Base-by-base conservation (phyloP, 1,140 invertebrate species). In the Papilio aristodemus region DNA sequence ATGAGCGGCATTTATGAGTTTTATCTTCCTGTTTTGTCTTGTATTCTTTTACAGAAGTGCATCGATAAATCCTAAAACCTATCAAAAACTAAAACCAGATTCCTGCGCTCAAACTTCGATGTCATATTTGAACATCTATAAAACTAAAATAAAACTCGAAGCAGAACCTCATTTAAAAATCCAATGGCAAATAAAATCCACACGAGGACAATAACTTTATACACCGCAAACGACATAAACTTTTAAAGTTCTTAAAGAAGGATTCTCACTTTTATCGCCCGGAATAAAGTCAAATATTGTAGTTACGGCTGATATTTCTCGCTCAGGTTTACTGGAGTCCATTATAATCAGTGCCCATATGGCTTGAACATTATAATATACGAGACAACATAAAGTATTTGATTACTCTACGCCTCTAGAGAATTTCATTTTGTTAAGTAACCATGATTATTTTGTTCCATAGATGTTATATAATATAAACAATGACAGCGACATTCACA, bases 221-320 rank as follows among this genome's bases (percentile, higher is more conserved):
- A 66, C 41, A 46, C 38, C 41, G 63, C 39, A 17, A 32, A 46
- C 63, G 41, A 66, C 36, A 46, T 66, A 32, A 39, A 46, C 22
- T 54, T 66, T 50, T 66, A 66, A 66, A 66, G 63, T 66, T 43
- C 63, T 66, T 66, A 36, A 66, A 17, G 25, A 66, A 43, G n/a
- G 63, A 36, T 66, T 66, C 63, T 7, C 41, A 66, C 63, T 66
- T 66, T 66, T 66, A 66, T 66, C 50, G 25, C 27, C n/a, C 1
- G 63, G n/a, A 19, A 66, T 66, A 46, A 66, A 66, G 63, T 66
- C 63, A 41, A 66, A 66, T 66, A 50, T 32, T 50, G 41, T 66
- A 10, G 22, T 43, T 17, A 43, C 4, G 3, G 41, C 7, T 13
- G 41, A 13, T 4, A 54, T 54, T 22, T 19, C 22, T 50, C 41